phyloP scores from a whole-genome alignment of 2,888 invertebrate species.

The Athripsodes cinereus region DNA sequence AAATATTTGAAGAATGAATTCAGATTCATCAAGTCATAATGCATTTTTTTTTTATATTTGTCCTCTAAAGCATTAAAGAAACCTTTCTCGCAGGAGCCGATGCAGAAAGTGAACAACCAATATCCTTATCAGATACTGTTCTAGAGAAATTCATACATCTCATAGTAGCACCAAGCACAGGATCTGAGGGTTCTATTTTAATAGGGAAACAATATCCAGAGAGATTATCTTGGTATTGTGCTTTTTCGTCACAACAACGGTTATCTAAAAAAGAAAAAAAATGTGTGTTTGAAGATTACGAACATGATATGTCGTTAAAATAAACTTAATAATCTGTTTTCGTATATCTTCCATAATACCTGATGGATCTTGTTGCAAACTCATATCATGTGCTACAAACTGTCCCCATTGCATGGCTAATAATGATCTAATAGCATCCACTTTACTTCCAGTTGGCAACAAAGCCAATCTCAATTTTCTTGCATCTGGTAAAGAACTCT shows the following conservation, averaged over 20 bases:
- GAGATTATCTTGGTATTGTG: neutral
- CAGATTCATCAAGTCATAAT: no score
- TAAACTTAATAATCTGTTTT: no score
- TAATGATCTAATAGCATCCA: slow-evolving; percentile 34
- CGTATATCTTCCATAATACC: no score
- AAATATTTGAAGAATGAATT: no score
- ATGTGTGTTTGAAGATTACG: no score
- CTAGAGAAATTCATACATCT: neutral
- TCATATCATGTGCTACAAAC: slow-evolving; percentile 53
- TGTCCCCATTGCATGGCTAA: slow-evolving; percentile 53
- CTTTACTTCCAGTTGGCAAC: slow-evolving; percentile 31
- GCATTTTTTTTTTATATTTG: no score
- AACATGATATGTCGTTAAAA: no score
- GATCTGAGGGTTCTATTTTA: neutral
- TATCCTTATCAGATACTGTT: neutral
- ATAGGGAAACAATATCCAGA: neutral
- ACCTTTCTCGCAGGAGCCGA: neutral
- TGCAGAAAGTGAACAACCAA: neutral
- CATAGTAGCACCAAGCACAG: neutral
- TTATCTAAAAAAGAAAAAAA: no score
- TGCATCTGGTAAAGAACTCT: slow-evolving; percentile 34
- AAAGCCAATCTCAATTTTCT: slow-evolving; percentile 33
- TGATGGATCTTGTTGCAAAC: no score
- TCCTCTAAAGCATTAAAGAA: no score
- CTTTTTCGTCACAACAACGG: neutral